Conservation (phyloP, 2,797 vertebrate genomes). For the Dendrocincla fuliginosa region DNA sequence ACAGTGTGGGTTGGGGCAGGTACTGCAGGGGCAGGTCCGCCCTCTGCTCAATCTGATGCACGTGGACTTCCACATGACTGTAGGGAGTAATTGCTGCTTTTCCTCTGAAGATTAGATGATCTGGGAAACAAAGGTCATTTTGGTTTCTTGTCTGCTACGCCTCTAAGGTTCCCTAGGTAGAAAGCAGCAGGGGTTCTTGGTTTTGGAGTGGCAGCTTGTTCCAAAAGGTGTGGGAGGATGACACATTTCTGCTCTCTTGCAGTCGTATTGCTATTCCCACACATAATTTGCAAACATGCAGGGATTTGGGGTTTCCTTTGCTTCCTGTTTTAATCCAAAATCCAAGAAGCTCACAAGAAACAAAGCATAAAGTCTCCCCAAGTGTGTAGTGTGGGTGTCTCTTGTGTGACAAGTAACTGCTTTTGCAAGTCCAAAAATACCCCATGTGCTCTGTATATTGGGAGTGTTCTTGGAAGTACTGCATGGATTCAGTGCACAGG, state of each 20-base stretch:
- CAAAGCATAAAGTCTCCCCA: neutral
- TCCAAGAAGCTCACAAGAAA: neutral
- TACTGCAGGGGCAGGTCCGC: rapidly evolving
- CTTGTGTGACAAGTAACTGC: neutral
- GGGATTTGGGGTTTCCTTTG: neutral
- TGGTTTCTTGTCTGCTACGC: neutral
- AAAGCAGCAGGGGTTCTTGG: neutral
- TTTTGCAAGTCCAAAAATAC: neutral
- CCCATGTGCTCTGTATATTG: neutral
- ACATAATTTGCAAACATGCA: neutral
- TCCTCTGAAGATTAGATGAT: neutral
- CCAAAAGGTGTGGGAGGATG: neutral
- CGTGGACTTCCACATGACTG: neutral
- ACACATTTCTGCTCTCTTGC: neutral
- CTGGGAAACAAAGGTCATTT: neutral
- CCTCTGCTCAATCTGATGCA: neutral
- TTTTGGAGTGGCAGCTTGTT: neutral
- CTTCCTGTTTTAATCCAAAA: neutral
- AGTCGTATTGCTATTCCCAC: neutral
- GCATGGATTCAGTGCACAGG: rapidly evolving
- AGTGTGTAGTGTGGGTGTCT: neutral
- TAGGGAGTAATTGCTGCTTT: neutral
- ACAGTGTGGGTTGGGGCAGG: neutral
- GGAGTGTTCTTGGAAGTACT: neutral
- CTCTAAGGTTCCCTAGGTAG: neutral